A percentile compares a stretch with the other conserved stretches of the same genome.
Conservation (phyloP, 2,797 vertebrate genomes). For the Gadopsis marmoratus region DNA sequence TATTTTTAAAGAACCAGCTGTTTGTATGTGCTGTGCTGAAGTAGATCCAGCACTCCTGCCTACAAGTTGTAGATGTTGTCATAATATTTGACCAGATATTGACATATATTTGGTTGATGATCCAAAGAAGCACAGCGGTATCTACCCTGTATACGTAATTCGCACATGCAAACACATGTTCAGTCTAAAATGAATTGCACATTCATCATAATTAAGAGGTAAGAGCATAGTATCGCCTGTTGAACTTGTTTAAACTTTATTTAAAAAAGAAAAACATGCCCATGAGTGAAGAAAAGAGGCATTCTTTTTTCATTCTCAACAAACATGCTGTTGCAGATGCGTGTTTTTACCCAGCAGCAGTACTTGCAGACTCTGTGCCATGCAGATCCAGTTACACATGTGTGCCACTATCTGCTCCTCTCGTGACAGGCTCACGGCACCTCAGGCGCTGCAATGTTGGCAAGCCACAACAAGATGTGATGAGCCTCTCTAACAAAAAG, state of each 20-base stretch:
- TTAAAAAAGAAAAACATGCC: background rate
- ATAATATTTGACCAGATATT: slow-evolving; percentile 38
- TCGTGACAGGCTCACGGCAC: slow-evolving; percentile 69
- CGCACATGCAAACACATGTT: slow-evolving; percentile 23
- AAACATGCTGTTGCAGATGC: slow-evolving; percentile 37
- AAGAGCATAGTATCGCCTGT: background rate
- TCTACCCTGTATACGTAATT: background rate
- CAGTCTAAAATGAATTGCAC: background rate
- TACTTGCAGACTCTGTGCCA: slow-evolving; percentile 28
- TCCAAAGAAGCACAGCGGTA: slow-evolving; percentile 1
- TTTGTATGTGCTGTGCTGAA: slow-evolving; percentile 18
- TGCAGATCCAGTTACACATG: slow-evolving; percentile 61
- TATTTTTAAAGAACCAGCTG: slow-evolving; percentile 50
- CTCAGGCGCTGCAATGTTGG: slow-evolving; percentile 66
- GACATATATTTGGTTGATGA: slow-evolving; percentile 31
- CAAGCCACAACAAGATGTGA: slow-evolving; percentile 75
- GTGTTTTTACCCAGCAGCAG: slow-evolving; percentile 34
- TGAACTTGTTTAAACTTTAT: slow-evolving; percentile 16
- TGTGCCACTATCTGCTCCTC: slow-evolving; percentile 48
- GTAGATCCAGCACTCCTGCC: slow-evolving; percentile 22
- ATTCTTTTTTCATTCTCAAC: background rate
- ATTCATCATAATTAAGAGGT: slow-evolving; percentile 2
- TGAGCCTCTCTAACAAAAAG: slow-evolving; percentile 77
- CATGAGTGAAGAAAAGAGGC: background rate
- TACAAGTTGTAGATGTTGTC: slow-evolving; percentile 39